Conservation (phyloP, 2,888 invertebrate species). For the Beris chalybata region DNA sequence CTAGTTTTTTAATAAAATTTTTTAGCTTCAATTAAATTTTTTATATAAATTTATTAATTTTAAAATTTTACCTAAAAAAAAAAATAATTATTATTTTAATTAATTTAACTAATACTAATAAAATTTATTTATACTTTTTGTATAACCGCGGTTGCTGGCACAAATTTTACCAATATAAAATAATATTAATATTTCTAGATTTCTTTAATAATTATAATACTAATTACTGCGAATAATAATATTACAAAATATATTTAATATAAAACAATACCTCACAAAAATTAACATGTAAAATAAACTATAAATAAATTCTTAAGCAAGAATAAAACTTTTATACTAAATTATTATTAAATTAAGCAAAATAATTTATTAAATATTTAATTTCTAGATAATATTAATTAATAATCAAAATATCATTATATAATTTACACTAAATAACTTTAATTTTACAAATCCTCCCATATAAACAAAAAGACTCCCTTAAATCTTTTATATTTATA, state of each 20-base stretch:
- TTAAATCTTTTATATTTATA: too few species aligned
- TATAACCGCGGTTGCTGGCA: slow-evolving; percentile 74
- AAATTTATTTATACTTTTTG: slow-evolving; percentile 63
- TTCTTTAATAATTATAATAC: slow-evolving; percentile 62
- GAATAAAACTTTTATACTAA: slow-evolving; percentile 57
- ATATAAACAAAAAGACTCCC: too few species aligned
- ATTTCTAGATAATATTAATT: too few species aligned
- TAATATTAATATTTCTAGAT: slow-evolving; percentile 64
- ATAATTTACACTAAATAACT: too few species aligned
- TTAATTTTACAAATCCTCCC: too few species aligned
- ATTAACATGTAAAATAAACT: slow-evolving; percentile 63
- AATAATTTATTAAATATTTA: too few species aligned
- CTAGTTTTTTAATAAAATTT: slow-evolving; percentile 60
- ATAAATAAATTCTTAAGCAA: slow-evolving; percentile 57
- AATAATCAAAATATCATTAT: too few species aligned
- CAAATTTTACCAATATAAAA: slow-evolving; percentile 65
- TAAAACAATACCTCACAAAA: slow-evolving; percentile 55
- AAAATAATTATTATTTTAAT: slow-evolving; percentile 41
- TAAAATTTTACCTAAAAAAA: slow-evolving; percentile 64
- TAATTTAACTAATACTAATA: slow-evolving; percentile 53
- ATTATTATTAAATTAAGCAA: too few species aligned
- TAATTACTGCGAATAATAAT: slow-evolving; percentile 57
- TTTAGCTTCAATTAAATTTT: slow-evolving; percentile 57
- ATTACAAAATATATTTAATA: slow-evolving; percentile 56
- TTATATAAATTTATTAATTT: slow-evolving; percentile 54